Evolutionary conservation across 2,888 invertebrate species (phyloP).

Genomic region (Noctua janthe): DNA sequence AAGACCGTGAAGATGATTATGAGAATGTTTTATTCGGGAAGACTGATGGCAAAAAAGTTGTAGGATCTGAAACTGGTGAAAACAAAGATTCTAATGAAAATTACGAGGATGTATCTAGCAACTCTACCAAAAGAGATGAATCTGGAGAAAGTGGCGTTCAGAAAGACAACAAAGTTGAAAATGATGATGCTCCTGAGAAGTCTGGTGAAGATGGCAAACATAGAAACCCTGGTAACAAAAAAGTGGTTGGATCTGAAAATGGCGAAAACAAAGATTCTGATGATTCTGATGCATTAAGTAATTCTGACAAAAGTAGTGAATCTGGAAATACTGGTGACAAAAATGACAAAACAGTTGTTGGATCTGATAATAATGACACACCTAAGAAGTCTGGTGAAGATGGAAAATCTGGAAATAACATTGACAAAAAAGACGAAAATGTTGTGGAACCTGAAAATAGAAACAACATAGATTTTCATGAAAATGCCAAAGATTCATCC

Average conservation of each 20-base stretch:
- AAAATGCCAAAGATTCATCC: background rate
- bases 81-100: background rate
- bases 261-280: background rate
- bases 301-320: background rate
- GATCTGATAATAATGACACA: background rate
- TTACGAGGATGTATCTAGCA: background rate
- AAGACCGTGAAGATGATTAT: background rate
- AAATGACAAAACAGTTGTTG: background rate
- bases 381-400: background rate
- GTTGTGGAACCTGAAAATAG: background rate
- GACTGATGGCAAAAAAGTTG: background rate
- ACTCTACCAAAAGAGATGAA: background rate
- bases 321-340: background rate
- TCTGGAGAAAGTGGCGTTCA: background rate
- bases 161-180: background rate
- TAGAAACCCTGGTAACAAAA: background rate
- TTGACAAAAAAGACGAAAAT: background rate
- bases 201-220: background rate
- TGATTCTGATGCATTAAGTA: background rate
- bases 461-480: background rate
- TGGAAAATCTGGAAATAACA: background rate
- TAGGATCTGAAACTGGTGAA: background rate
- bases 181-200: background rate
- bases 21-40: background rate
- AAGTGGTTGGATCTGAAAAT: background rate